A percentile compares a stretch with the other conserved stretches of the same genome.
phyloP scores from a whole-genome alignment of 2,113 vertebrate species.

The Syngnathus floridae region DNA sequence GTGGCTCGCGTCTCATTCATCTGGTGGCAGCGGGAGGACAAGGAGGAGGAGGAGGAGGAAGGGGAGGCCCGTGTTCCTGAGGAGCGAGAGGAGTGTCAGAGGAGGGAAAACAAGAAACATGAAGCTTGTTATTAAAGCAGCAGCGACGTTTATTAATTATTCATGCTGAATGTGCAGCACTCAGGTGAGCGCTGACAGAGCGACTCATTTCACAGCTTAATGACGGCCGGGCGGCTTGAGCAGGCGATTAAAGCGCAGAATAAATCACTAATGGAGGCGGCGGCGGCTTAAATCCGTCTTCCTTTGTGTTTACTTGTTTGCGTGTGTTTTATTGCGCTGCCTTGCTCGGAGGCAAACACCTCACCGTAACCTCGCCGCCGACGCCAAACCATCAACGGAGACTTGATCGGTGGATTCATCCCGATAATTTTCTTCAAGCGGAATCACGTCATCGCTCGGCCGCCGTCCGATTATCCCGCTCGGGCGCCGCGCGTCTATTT shows the following conservation, averaged over 20 bases:
- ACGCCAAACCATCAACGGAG: conserved; percentile 30
- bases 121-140: conserved; percentile 98
- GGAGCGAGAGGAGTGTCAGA: conserved; percentile 15
- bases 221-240: conserved; percentile 70
- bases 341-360: conserved; percentile 64
- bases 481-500: conserved; percentile 24
- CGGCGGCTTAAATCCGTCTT: conserved; percentile 57
- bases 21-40: conserved; percentile 41
- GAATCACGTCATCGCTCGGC: conserved; percentile 55
- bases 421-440: conserved; percentile 47
- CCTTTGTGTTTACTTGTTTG: conserved; percentile 59
- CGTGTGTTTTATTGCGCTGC: conserved; percentile 60
- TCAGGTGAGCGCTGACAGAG: conserved; percentile 94
- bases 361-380: conserved; percentile 55
- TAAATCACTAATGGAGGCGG: conserved; percentile 63
- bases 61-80: conserved; percentile 22
- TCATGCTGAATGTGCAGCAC: conserved; percentile 97
- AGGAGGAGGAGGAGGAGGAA: conserved; percentile 18
- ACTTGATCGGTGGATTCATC: conserved; percentile 29
- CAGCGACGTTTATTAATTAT: conserved; percentile 99
- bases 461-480: conserved; percentile 52
- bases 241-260: conserved; percentile 49
- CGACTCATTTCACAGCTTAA: conserved; percentile 88
- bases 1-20: conserved; percentile 63
- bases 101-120: conserved; percentile 65